A percentile compares a stretch with the other conserved stretches of the same genome.
phyloP scores from a whole-genome alignment of 1,140 invertebrate genomes.

The Hycleus phaleratus region DNA sequence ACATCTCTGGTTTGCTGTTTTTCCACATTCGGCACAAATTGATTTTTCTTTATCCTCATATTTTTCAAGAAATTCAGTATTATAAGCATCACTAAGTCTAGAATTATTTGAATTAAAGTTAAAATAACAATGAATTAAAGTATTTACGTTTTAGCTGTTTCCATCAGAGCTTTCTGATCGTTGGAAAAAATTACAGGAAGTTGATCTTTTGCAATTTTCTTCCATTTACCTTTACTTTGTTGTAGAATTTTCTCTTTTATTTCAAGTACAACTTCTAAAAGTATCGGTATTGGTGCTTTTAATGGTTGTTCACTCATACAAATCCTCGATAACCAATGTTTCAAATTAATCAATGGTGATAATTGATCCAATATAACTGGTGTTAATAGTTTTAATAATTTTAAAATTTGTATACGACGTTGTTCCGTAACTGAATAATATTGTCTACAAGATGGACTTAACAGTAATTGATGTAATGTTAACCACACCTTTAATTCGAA shows the following conservation, averaged over 20 bases:
- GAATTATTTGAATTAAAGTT: conserved; percentile 20
- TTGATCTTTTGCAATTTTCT: conserved; percentile 50
- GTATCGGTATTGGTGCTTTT: conserved; percentile 37
- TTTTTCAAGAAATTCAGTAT: conserved; percentile 47
- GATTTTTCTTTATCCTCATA: conserved; percentile 44
- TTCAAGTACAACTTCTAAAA: conserved; percentile 52
- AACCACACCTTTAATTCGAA: conserved; percentile 51
- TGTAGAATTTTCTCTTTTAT: conserved; percentile 44
- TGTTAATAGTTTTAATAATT: conserved; percentile 42
- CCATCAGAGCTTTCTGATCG: conserved; percentile 44
- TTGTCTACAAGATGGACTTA: conserved; percentile 52
- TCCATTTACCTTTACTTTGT: conserved; percentile 46
- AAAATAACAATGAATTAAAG: not conserved
- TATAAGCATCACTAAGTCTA: conserved; percentile 45
- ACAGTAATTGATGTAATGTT: conserved; percentile 56
- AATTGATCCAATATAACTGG: conserved; percentile 61
- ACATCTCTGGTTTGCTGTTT: conserved; percentile 48
- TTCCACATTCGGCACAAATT: conserved; percentile 46
- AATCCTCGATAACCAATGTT: conserved; percentile 56
- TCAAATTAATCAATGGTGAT: conserved; percentile 62
- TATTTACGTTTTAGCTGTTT: conserved; percentile 42
- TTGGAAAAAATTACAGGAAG: conserved; percentile 45
- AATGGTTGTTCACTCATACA: conserved; percentile 36
- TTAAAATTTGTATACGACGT: conserved; percentile 52
- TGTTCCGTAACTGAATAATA: conserved; percentile 64